Base-by-base conservation (phyloP, 2,797 vertebrate species). In the Amblyopsis hoosieri region DNA sequence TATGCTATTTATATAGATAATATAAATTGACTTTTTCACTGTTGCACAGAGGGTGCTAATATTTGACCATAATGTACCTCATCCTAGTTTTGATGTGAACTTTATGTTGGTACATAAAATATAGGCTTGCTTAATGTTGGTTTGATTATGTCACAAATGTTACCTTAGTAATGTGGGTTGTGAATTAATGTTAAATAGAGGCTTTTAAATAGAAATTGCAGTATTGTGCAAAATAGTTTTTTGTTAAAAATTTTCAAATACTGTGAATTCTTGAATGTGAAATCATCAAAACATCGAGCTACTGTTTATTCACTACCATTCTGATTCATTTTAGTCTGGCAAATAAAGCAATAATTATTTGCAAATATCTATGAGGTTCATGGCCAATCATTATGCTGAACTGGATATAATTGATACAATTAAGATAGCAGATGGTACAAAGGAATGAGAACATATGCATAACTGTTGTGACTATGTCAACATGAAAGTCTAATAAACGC, bases 301-400 rank as follows among this genome's bases (percentile, higher is more conserved):
- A 74, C 37, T 53, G 17, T 69, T 47, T 37, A 69, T 31, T 57
- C n/a, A 57, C 49, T 62, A 12, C 69, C 64, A 8, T 63, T 19
- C 29, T 60, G 19, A 74, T 54, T 74, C 61, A 65, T 69, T 58
- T 45, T 56, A 72, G 55, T 64, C 76, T 78, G 52, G 80, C 64
- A 84, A 85, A 79, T 87, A 85, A 90, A 89, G 75, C 74, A 86
- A 75, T 80, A 78, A n/a, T 9, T 23, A 42, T 71, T 78, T 81
- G 50, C 45, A 61, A 54, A 54, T 57, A 56, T 48, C 3, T 55
- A 33, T 48, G 13, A 13, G 33, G 45, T 55, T 4, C 0, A 17
- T 49, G 29, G 1, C 57, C 51, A 12, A 45, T 57, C 12, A 37
- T 37, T 37, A 12, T 54, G 23, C 19, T 52, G 14, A 52, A 19